Conservation (phyloP, 2,888 invertebrate species). For the Listrodromus nycthemerus region DNA sequence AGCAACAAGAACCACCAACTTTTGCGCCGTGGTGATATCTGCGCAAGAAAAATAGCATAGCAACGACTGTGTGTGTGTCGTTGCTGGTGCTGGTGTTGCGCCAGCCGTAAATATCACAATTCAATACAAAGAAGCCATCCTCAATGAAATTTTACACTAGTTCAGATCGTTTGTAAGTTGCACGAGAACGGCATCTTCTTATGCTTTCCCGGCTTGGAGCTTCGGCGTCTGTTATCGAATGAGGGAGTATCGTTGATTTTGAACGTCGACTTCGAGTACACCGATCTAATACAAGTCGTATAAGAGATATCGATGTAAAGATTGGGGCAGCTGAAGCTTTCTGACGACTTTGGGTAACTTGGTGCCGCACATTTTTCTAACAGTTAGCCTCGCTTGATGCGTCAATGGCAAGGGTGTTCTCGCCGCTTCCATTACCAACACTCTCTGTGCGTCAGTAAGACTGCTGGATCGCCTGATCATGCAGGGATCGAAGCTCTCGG, state of each 20-base stretch:
- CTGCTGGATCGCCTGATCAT: slow-evolving; percentile 91
- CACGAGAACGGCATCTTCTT: not conserved
- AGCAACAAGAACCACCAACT: not conserved
- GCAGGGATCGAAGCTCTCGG: slow-evolving; percentile 91
- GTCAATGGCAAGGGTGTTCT: slow-evolving; percentile 89
- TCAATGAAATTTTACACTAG: not conserved
- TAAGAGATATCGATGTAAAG: slow-evolving; percentile 89
- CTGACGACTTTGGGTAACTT: slow-evolving; percentile 86
- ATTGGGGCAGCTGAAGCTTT: slow-evolving; percentile 88
- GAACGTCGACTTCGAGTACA: not conserved
- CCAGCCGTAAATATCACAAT: slow-evolving; percentile 39
- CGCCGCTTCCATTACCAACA: slow-evolving; percentile 88
- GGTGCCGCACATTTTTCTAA: slow-evolving; percentile 87
- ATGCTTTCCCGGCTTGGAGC: slow-evolving; percentile 3
- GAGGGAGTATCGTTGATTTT: not conserved
- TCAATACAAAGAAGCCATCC: slow-evolving; percentile 6
- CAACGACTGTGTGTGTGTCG: not conserved
- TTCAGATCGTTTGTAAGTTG: not conserved
- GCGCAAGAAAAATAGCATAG: not conserved
- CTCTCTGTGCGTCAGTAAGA: slow-evolving; percentile 88
- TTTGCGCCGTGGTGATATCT: not conserved
- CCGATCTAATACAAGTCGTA: slow-evolving; percentile 86
- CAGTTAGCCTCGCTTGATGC: slow-evolving; percentile 87
- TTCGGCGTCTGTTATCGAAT: not conserved
- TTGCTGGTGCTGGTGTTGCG: not conserved